Conservation (phyloP, 2,113 vertebrate genomes). For the Phaethornis superciliosus region DNA sequence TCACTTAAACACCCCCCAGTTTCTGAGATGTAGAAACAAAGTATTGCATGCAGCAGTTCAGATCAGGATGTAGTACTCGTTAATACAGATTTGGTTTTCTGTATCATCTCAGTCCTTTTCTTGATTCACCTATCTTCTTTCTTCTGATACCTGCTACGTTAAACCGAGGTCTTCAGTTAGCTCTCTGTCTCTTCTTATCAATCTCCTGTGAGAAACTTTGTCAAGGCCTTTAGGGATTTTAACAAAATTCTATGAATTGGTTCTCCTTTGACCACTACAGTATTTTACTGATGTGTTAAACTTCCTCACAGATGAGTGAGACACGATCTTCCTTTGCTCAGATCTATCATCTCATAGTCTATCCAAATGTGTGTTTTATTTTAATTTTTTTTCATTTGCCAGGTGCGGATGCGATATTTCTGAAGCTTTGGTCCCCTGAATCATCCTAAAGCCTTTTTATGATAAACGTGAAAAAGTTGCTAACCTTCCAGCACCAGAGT, state of each 20-base stretch:
- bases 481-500: slow-evolving; percentile 1
- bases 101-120: not conserved
- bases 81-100: not conserved
- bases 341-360: not conserved
- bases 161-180: not conserved
- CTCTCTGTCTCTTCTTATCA: not conserved
- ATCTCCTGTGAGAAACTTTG: not conserved
- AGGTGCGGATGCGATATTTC: not conserved
- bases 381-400: slow-evolving; percentile 9
- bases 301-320: not conserved
- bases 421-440: not conserved
- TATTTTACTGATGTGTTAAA: not conserved
- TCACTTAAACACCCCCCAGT: not conserved
- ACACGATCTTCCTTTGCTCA: not conserved
- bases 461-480: not conserved
- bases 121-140: not conserved
- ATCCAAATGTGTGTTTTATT: too few relatives aligned
- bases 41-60: not conserved
- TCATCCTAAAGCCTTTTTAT: not conserved
- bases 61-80: not conserved
- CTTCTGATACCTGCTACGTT: not conserved
- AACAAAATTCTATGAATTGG: not conserved
- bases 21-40: not conserved
- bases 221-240: not conserved
- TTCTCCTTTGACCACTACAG: not conserved